Base-by-base conservation (phyloP, 2,888 invertebrate genomes). In the Melanophora roralis region DNA sequence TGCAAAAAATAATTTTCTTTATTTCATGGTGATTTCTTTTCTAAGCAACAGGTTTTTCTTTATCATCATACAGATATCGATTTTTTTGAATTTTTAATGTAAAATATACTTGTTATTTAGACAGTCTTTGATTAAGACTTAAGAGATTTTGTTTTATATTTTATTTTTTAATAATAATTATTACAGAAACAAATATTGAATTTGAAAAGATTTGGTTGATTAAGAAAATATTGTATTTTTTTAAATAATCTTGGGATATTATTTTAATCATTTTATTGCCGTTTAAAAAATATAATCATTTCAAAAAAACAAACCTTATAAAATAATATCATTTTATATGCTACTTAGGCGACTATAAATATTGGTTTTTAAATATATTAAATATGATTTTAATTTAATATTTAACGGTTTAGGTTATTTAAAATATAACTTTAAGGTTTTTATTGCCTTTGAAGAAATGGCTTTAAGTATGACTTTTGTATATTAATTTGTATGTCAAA, bases 181-280 rank as follows among this genome's bases (percentile, higher is more conserved):
- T n/a, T 57, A 38, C 69, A 71, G n/a, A 12, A 49, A 67, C 69
- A 71, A 77, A 77, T 77, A 64, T 77, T 55, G 76, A 36, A 71
- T 71, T 77, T 77, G 57, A 55, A 49, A 47, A 76, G 76, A 77
- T 77, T 77, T 43, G 40, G 49, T 34, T 64, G 76, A 77, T 77
- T 77, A 71, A 71, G 57, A 71, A 68, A 64, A 59, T 49, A 51
- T 57, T 71, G 69, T 71, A 71, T 71, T 77, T 77, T 64, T 77
- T 27, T 57, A 51, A 77, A 76, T 76, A 76, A 76, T 69, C 49
- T 69, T 64, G 23, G 40, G n/a, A 69, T 43, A 57, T 76, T 76
- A 76, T 76, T 76, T n/a, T n/a, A n/a, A 27, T 27, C 6, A 49
- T 76, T 60, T 49, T 55, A 62, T 68, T 53, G 47, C 12, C 43